These are phyloP conservation scores for Ectobius pallidus DNA, from an alignment of 2,888 invertebrate species.

Conservation along the genomic window DNA sequence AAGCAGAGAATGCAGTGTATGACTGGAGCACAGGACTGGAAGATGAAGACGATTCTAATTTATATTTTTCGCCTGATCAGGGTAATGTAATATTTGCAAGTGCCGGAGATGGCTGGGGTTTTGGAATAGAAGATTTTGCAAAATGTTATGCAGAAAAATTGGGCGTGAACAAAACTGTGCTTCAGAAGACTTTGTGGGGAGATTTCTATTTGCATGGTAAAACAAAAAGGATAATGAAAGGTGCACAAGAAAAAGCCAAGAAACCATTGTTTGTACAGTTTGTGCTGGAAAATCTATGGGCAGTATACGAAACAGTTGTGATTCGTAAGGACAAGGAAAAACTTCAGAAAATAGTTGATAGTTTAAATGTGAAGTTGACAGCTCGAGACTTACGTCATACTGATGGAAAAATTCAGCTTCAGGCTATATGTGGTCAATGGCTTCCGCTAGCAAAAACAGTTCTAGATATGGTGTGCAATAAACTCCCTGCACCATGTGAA, in stretches of 20 bases:
- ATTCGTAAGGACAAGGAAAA: conserved; percentile 77
- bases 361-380: conserved; percentile 76
- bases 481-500: conserved; percentile 82
- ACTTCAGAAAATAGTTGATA: conserved; percentile 71
- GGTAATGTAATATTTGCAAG: conserved; percentile 98
- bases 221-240: conserved; percentile 80
- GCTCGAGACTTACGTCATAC: conserved; percentile 78
- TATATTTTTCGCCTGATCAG: conserved; percentile 92
- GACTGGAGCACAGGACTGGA: conserved; percentile 84
- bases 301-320: conserved; percentile 83
- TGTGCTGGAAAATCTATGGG: conserved; percentile 89
- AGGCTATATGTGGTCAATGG: conserved; percentile 88
- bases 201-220: conserved; percentile 89
- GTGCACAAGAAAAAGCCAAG: conserved; percentile 91
- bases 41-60: conserved; percentile 80
- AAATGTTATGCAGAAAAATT: conserved; percentile 75
- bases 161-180: conserved; percentile 72
- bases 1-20: conserved; percentile 50
- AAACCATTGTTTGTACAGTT: conserved; percentile 93
- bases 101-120: conserved; percentile 95
- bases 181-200: conserved; percentile 89
- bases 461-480: conserved; percentile 78
- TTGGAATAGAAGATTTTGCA: conserved; percentile 81
- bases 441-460: conserved; percentile 82
- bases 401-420: conserved; percentile 78